phyloP scores from a whole-genome alignment of 64 coral and sea anemone species.

The Trachythela sp. region DNA sequence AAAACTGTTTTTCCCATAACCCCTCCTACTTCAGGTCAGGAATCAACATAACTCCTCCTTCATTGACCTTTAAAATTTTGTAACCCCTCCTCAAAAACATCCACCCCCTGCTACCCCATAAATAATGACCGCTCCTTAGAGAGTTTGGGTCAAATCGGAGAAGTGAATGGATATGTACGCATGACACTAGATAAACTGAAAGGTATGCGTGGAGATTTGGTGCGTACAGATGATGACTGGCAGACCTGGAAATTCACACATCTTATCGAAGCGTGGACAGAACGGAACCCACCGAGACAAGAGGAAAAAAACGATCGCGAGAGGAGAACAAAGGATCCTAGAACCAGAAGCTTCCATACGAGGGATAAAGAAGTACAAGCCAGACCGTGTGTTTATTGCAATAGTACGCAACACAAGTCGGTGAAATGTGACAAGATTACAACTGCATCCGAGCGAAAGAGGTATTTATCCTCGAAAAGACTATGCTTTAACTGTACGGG shows the following conservation, averaged over 20 bases:
- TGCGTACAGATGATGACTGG: neutral
- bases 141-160: neutral
- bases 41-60: no score
- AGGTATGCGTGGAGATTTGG: neutral
- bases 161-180: neutral
- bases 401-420: conserved; percentile 29
- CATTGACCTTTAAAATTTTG: no score
- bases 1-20: no score
- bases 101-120: no score
- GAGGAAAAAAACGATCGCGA: neutral
- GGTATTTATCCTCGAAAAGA: neutral
- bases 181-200: neutral
- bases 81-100: no score
- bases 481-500: conserved; percentile 18
- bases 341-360: conserved; percentile 16
- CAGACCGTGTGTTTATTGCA: conserved; percentile 40
- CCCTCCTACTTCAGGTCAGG: no score
- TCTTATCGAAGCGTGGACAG: neutral
- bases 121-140: no score
- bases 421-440: conserved; percentile 27
- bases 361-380: conserved; percentile 17
- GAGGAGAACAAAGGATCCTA: neutral
- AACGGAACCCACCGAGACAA: neutral
- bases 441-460: neutral
- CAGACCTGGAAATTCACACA: neutral